Percentiles rank a stretch among this genome's conserved stretches.
phyloP scores from a whole-genome alignment of 2,888 invertebrate species.

The Drosophila mimica region DNA sequence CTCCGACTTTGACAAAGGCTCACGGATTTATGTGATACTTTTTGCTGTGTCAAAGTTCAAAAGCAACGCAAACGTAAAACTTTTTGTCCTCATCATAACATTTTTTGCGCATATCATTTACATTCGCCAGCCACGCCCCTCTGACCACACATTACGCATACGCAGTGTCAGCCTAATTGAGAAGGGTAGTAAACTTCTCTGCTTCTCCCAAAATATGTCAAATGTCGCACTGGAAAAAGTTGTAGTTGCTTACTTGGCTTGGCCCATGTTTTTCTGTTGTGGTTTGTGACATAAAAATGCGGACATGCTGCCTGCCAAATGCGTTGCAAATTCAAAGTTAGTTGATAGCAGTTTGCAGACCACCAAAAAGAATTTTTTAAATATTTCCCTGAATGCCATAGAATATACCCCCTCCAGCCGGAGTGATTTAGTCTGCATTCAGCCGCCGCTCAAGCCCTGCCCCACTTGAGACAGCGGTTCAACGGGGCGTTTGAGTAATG shows the following conservation, averaged over 20 bases:
- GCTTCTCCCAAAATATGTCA: conserved; percentile 67
- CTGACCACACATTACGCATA: conserved; percentile 67
- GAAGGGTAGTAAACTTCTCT: conserved; percentile 72
- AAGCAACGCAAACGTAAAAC: conserved; percentile 47
- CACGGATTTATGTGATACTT: conserved; percentile 35
- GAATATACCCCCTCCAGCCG: neutral
- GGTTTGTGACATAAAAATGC: conserved; percentile 57
- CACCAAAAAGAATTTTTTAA: conserved; percentile 27
- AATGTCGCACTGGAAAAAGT: conserved; percentile 61
- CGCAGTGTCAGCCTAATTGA: conserved; percentile 78
- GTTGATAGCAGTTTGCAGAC: conserved; percentile 12
- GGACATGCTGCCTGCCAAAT: conserved; percentile 24
- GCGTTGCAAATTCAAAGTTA: conserved; percentile 53
- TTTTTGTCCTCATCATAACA: conserved; percentile 59
- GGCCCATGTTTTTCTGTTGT: conserved; percentile 23
- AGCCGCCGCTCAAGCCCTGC: conserved; percentile 7
- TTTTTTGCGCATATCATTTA: conserved; percentile 46
- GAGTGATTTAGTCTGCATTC: neutral
- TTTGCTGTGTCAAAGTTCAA: conserved; percentile 56
- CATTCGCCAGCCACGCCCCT: conserved; percentile 10
- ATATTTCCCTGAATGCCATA: conserved; percentile 12
- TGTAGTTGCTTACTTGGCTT: conserved; percentile 35
- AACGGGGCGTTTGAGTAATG: conserved; percentile 25
- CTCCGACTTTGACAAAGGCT: conserved; percentile 59
- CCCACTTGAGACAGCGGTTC: conserved; percentile 10